A percentile compares a stretch with the other conserved stretches of the same genome.
Evolutionary conservation across 2,797 vertebrate genomes (phyloP).

Genomic region (Acipenser ruthenus): DNA sequence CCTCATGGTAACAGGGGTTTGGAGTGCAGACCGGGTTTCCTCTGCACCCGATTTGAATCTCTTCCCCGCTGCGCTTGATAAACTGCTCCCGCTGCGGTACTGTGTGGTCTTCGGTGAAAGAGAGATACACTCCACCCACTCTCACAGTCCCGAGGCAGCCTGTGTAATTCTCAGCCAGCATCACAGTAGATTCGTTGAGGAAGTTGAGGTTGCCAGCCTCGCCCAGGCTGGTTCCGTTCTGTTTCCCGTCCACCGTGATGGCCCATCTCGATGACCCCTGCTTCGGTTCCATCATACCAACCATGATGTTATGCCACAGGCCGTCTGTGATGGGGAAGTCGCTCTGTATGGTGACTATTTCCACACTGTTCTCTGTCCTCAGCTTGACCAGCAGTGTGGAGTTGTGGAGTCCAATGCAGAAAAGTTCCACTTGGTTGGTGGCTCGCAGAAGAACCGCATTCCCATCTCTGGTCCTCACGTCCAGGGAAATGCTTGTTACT

Average conservation of each 20-base stretch:
- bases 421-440: slow-evolving; percentile 42
- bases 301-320: slow-evolving; percentile 70
- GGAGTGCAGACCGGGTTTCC: slow-evolving; percentile 63
- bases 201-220: slow-evolving; percentile 65
- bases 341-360: slow-evolving; percentile 58
- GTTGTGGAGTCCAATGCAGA: slow-evolving; percentile 71
- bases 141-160: slow-evolving; percentile 80
- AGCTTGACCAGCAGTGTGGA: slow-evolving; percentile 68
- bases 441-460: slow-evolving; percentile 67
- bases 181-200: slow-evolving; percentile 54
- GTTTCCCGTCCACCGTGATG: slow-evolving; percentile 57
- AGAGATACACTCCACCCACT: slow-evolving; percentile 76
- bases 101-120: slow-evolving; percentile 40
- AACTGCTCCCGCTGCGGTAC: slow-evolving; percentile 61
- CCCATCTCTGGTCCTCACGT: slow-evolving; percentile 72
- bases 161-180: slow-evolving; percentile 75
- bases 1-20: slow-evolving; percentile 68
- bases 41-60: slow-evolving; percentile 58
- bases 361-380: slow-evolving; percentile 51
- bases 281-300: slow-evolving; percentile 57
- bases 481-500: slow-evolving; percentile 62
- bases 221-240: slow-evolving; percentile 42
- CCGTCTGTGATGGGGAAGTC: slow-evolving; percentile 60
- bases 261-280: slow-evolving; percentile 58
- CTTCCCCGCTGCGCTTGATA: slow-evolving; percentile 20